Evolutionary conservation across 2,888 invertebrate genomes (phyloP), one percentile per base, ranked within the genome.

Genomic region (Eupithecia centaureata): DNA sequence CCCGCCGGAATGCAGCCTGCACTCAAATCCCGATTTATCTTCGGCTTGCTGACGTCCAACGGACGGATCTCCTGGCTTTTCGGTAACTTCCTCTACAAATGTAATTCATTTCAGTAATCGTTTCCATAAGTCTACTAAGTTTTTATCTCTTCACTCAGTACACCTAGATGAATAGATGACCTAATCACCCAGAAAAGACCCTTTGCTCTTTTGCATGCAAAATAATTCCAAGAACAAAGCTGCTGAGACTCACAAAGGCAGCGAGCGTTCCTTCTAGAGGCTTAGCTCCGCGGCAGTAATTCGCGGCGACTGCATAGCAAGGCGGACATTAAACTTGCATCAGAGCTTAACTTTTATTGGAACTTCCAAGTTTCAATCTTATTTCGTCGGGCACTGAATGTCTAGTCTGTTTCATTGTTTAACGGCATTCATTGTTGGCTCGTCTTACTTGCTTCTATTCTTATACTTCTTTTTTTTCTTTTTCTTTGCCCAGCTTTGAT

Each of bases 281-380:
- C 5, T 12, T 51, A 3, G 13, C 10, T 12, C 25, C 13, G 22
- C 51, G 12, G 12, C 13, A 64, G 28, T 15, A 32, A 62, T 67
- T 70, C 61, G 62, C 56, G 61, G 60, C 66, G 61, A 63, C 84
- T 86, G 85, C 88, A 87, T 86, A 86, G 84, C 85, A 86, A 81
- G 72, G 69, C 65, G 81, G 81, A 87, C 89, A 90, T 90, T 87
- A 90, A 91, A 89, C 81, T 89, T 87, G 86, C 88, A 89, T 91
- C 90, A 90, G 82, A 73, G 81, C 82, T 83, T 82, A 82, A 87
- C 84, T 88, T 88, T 85, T 81, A 85, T 84, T 79, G 83, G 79
- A 85, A 87, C 80, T 88, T 87, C 81, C 76, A 82, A 84, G 84
- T 86, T 84, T 74, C 58, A 70, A 73, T 75, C 71, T 72, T 68